Percentiles rank a stretch among this genome's conserved stretches.
phyloP scores from a whole-genome alignment of 2,113 vertebrate species.

The Bubalus kerabau region DNA sequence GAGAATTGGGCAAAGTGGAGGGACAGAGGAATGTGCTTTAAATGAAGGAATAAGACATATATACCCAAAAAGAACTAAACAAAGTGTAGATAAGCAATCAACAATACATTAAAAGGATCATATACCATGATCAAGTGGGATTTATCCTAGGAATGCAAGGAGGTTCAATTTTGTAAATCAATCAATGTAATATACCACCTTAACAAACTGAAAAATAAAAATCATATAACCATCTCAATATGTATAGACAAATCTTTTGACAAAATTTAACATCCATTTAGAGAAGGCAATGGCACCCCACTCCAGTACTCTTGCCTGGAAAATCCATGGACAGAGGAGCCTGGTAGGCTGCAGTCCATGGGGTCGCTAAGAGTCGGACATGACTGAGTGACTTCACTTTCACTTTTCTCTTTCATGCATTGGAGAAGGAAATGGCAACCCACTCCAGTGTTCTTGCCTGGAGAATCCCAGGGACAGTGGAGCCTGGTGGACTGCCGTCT shows the following conservation, averaged over 20 bases:
- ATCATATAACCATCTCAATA: neutral
- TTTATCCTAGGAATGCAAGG: neutral
- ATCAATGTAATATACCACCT: neutral
- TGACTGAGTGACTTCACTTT: too few species aligned
- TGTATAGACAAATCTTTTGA: neutral
- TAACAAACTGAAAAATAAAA: neutral
- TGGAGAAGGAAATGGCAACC: too few species aligned
- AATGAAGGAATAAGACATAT: neutral
- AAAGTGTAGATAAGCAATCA: neutral
- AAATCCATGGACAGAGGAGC: too few species aligned
- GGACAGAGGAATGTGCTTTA: neutral
- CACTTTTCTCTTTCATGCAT: too few species aligned
- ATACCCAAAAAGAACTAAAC: neutral
- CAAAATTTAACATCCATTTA: neutral
- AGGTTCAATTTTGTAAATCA: neutral
- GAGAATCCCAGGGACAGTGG: too few species aligned
- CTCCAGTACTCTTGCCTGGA: too few species aligned
- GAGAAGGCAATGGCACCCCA: too few species aligned
- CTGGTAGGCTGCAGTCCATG: too few species aligned
- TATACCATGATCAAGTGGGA: neutral
- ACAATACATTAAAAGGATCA: neutral
- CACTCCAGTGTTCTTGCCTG: too few species aligned
- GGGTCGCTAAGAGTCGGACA: too few species aligned
- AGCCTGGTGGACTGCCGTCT: too few species aligned
- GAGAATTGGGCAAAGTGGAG: neutral